phyloP scores from a whole-genome alignment of 1,140 invertebrate genomes.

The Lucilia cuprina region DNA sequence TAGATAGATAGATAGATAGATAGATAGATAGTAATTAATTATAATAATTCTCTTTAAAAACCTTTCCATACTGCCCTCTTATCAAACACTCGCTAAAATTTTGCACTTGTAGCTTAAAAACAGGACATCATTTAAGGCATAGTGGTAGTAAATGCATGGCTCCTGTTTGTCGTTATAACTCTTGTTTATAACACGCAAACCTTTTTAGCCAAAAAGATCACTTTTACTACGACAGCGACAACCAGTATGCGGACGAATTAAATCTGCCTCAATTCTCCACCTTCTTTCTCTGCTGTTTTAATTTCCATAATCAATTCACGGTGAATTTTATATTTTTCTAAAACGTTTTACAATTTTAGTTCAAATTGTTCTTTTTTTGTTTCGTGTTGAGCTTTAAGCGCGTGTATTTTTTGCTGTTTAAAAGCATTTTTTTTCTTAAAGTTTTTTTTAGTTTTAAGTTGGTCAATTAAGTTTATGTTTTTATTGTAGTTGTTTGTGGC shows the following conservation, averaged over 20 bases:
- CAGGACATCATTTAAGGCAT: conserved; percentile 31
- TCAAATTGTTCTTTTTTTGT: not conserved
- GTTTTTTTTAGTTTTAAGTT: not conserved
- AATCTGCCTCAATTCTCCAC: not conserved
- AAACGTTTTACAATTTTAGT: not conserved
- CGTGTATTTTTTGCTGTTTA: conserved; percentile 25
- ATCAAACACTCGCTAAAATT: not conserved
- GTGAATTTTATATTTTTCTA: not conserved
- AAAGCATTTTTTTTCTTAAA: conserved; percentile 27
- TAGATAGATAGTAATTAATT: no score
- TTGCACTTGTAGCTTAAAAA: not conserved
- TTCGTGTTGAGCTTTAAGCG: not conserved
- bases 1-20: no score
- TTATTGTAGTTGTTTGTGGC: not conserved
- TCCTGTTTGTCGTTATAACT: conserved; percentile 29
- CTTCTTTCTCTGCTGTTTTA: not conserved
- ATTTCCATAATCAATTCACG: conserved; percentile 28
- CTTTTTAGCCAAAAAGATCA: not conserved
- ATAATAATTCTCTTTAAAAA: no score
- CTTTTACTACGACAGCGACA: not conserved
- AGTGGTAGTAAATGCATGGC: not conserved
- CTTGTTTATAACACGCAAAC: conserved; percentile 11
- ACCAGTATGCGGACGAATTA: not conserved
- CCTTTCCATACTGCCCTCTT: no score
- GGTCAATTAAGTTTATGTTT: conserved; percentile 32